Evolutionary conservation across 2,797 vertebrate genomes (phyloP).

Genomic region (Yasuhikotakia modesta): DNA sequence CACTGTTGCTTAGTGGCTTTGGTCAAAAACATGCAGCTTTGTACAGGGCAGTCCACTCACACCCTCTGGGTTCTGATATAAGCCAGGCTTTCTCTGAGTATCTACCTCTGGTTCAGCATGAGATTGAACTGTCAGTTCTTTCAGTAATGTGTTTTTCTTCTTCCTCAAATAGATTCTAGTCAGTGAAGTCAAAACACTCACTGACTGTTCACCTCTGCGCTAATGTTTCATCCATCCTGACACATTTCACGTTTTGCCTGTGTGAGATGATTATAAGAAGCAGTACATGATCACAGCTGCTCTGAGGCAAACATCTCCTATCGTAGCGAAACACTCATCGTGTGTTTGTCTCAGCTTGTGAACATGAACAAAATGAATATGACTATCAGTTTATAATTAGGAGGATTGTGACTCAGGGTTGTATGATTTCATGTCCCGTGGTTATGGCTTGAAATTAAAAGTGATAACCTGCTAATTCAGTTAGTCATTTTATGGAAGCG

Average conservation of each 20-base stretch:
- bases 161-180: too few relatives aligned
- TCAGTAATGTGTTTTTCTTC: background rate
- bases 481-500: background rate
- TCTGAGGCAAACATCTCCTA: slow-evolving; percentile 20
- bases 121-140: slow-evolving; percentile 28
- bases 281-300: slow-evolving; percentile 15
- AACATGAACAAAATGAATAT: slow-evolving; percentile 9
- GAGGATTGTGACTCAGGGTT: slow-evolving; percentile 21
- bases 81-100: background rate
- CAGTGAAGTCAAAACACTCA: slow-evolving; percentile 15
- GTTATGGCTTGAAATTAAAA: background rate
- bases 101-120: background rate
- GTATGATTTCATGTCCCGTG: too few relatives aligned
- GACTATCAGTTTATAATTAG: slow-evolving; percentile 27
- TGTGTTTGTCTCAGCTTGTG: slow-evolving; percentile 15
- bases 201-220: slow-evolving; percentile 2
- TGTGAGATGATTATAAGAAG: slow-evolving; percentile 30
- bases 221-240: slow-evolving; percentile 32
- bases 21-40: background rate
- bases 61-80: slow-evolving; percentile 5
- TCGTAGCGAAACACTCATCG: slow-evolving; percentile 19
- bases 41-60: background rate
- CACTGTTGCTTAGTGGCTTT: slow-evolving; percentile 11
- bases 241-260: slow-evolving; percentile 25
- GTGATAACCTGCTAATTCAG: slow-evolving; percentile 19